These are phyloP conservation scores for Siniperca scherzeri DNA, from an alignment of 2,797 vertebrate species.

Conservation along the genomic window DNA sequence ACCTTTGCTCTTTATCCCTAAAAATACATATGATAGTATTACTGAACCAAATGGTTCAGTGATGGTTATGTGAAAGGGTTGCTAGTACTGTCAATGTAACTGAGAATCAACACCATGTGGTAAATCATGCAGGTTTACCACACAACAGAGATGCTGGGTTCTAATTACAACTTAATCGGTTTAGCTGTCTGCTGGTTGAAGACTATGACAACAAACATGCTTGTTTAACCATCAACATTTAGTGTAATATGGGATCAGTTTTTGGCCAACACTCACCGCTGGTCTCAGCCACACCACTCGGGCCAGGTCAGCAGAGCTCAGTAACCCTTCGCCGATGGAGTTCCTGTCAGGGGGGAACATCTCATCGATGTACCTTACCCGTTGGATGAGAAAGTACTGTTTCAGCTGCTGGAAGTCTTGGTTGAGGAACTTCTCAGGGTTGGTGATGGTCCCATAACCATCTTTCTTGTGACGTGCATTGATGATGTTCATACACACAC, in stretches of 20 bases:
- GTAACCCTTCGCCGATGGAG: constrained; percentile 73
- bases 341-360: constrained; percentile 78
- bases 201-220: neutral
- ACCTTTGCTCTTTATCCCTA: neutral
- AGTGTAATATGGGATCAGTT: neutral
- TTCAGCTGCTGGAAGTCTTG: constrained; percentile 79
- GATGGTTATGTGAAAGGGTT: neutral
- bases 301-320: constrained; percentile 32
- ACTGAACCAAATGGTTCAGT: neutral
- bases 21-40: neutral
- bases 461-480: constrained; percentile 66
- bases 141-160: neutral
- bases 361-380: constrained; percentile 71
- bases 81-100: neutral
- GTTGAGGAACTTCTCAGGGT: constrained; percentile 71
- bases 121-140: too few relatives aligned
- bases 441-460: constrained; percentile 65
- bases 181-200: neutral
- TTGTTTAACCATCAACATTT: neutral
- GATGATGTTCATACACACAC: constrained; percentile 77
- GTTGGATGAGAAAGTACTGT: constrained; percentile 46
- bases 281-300: constrained; percentile 82
- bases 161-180: neutral
- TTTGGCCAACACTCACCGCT: constrained; percentile 60
- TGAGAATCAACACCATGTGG: neutral